These are phyloP conservation scores for Frieseomelitta varia DNA, from an alignment of 1,140 invertebrate genomes.

Conservation along the genomic window DNA sequence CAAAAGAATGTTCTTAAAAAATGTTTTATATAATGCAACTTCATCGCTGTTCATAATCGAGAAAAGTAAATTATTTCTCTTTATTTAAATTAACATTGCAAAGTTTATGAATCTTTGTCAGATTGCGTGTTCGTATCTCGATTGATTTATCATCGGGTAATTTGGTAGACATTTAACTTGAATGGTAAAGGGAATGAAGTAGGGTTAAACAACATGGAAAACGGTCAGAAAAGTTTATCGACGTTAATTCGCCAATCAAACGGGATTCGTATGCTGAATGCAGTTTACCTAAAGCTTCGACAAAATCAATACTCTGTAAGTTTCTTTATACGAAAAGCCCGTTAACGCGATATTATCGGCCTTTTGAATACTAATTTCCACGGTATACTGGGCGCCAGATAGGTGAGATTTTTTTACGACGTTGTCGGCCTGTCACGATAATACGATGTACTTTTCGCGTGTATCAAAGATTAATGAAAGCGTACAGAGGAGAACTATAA, in stretches of 20 bases:
- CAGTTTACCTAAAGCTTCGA: slow-evolving; percentile 31
- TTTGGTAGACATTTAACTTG: neutral
- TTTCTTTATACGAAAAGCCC: slow-evolving; percentile 39
- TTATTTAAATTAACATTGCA: neutral
- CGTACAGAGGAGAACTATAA: slow-evolving; percentile 15
- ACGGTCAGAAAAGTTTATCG: slow-evolving; percentile 30
- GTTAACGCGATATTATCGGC: slow-evolving; percentile 44
- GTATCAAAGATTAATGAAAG: slow-evolving; percentile 46
- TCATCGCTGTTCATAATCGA: neutral
- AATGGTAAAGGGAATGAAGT: neutral
- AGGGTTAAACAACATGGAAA: neutral
- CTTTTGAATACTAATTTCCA: slow-evolving; percentile 52
- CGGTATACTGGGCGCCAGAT: neutral
- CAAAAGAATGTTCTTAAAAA: neutral
- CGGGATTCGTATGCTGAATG: slow-evolving; percentile 17
- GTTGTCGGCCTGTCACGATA: slow-evolving; percentile 1
- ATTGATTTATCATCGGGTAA: neutral
- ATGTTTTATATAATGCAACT: neutral
- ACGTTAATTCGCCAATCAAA: slow-evolving; percentile 40
- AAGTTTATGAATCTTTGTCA: neutral
- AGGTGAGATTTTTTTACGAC: slow-evolving; percentile 25
- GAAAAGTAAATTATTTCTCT: neutral
- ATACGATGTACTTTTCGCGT: slow-evolving; percentile 30
- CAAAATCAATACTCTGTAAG: slow-evolving; percentile 52
- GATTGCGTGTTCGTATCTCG: neutral